Evolutionary conservation across 2,797 vertebrate genomes (phyloP).

Genomic region (Chlorospingus semifuscus): DNA sequence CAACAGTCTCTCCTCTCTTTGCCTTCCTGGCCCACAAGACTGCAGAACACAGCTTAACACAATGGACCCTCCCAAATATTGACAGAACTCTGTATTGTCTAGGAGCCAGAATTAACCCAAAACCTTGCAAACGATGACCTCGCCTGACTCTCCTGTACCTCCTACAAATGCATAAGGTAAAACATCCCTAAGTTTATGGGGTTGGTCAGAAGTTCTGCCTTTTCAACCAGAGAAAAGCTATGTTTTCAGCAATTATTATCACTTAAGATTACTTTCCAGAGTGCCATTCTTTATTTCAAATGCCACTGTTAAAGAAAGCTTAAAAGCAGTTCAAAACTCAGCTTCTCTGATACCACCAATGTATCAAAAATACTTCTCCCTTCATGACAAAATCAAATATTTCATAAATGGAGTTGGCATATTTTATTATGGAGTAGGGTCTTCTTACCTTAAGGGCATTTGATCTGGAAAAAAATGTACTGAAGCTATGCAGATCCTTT

Average conservation of each 20-base stretch:
- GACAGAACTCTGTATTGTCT: neutral
- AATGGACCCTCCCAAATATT: neutral
- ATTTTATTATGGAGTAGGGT: neutral
- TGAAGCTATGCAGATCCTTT: neutral
- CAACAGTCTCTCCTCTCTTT: neutral
- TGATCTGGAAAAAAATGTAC: neutral
- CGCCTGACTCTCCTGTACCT: neutral
- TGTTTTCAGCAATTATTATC: neutral
- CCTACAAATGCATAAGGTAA: neutral
- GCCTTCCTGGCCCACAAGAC: neutral
- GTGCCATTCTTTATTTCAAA: neutral
- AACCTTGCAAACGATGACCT: neutral
- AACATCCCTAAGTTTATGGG: neutral
- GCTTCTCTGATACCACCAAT: neutral
- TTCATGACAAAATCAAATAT: neutral
- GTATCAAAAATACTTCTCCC: neutral
- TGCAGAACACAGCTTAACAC: neutral
- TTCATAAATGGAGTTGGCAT: neutral
- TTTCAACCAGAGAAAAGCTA: neutral
- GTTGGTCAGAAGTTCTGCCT: neutral
- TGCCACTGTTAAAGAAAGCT: neutral
- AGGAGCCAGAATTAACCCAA: neutral
- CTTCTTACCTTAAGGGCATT: neutral
- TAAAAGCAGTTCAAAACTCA: neutral
- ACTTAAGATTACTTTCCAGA: neutral